Evolutionary conservation across 2,113 vertebrate genomes (phyloP), one percentile per base, ranked within the genome.

Genomic region (Hippocampus abdominalis): DNA sequence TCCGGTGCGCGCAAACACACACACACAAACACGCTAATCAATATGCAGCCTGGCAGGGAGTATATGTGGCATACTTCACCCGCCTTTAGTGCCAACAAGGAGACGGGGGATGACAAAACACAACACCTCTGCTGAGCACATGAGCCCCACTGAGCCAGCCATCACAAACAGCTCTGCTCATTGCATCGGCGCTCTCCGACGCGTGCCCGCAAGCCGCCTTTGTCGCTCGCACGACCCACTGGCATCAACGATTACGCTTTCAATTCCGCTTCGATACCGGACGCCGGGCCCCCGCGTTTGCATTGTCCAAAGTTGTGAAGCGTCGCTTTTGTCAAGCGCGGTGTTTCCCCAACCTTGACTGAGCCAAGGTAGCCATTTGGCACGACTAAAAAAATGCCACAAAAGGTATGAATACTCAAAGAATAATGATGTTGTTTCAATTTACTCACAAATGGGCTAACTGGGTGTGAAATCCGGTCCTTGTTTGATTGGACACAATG

Each of bases 141-240:
- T 69, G 76, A 84, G 83, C 64, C 69, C 66, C 75, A 62, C 66
- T 48, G 71, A 65, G 72, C 66, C 68, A 76, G 79, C 77, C 64
- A 82, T 81, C 77, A 84, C 72, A 81, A 82, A 80, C 80, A 78
- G 54, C 79, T 72, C 75, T 70, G 76, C 46, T 78, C 74, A 63
- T 70, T 56, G 67, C 70, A 79, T 81, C 66, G 46, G 68, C 72
- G 39, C 66, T 64, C 69, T 20, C 13, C 29, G 8, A 68, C n/a
- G 27, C 66, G n/a, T n/a, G 40, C 66, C 66, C n/a, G 13, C 13
- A 15, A 25, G 40, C 63, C 27, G 13, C 21, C 42, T 46, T 64
- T 46, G 63, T 64, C 40, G 9, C 40, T 46, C 23, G 8, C 21
- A 54, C 74, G 66, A 76, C 69, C 49, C 61, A 32, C 27, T 60